Percentiles rank a stretch among this genome's conserved stretches.
Evolutionary conservation across 2,797 vertebrate genomes (phyloP).

Genomic region (Amblyopsis hoosieri): DNA sequence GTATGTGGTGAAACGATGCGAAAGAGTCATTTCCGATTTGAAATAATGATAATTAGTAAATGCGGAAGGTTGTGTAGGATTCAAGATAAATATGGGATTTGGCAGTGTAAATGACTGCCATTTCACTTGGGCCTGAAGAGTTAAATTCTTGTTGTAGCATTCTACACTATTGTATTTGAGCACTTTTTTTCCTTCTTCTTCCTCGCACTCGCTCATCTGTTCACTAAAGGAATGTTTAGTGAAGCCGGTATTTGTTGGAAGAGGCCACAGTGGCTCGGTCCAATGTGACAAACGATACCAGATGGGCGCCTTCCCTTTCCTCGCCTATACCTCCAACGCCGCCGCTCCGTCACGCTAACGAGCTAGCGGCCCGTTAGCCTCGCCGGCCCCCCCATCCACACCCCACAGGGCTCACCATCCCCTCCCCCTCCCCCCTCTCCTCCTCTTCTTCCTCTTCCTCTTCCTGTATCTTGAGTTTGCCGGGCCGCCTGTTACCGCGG

Average conservation of each 20-base stretch:
- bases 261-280: conserved; percentile 64
- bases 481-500: conserved; percentile 65
- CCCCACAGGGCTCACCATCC: conserved; percentile 33
- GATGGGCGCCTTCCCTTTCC: conserved; percentile 69
- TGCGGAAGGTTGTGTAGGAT: conserved; percentile 43
- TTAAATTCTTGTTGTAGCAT: conserved; percentile 28
- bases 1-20: conserved; percentile 71
- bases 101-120: conserved; percentile 26
- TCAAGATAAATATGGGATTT: conserved; percentile 49
- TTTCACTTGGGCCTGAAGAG: conserved; percentile 25
- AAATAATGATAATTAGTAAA: conserved; percentile 29
- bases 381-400: conserved; percentile 34
- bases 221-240: conserved; percentile 75
- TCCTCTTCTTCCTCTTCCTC: conserved; percentile 62
- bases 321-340: conserved; percentile 73
- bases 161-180: conserved; percentile 38
- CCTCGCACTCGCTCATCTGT: conserved; percentile 63
- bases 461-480: conserved; percentile 61
- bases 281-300: conserved; percentile 62
- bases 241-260: conserved; percentile 65
- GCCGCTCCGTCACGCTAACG: conserved; percentile 67
- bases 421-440: conserved; percentile 64
- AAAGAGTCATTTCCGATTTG: conserved; percentile 42
- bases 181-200: conserved; percentile 43
- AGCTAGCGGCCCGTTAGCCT: conserved; percentile 67